Evolutionary conservation across 2,888 invertebrate species (phyloP), one percentile per base, ranked within the genome.

Genomic region (Tetragonula carbonaria): DNA sequence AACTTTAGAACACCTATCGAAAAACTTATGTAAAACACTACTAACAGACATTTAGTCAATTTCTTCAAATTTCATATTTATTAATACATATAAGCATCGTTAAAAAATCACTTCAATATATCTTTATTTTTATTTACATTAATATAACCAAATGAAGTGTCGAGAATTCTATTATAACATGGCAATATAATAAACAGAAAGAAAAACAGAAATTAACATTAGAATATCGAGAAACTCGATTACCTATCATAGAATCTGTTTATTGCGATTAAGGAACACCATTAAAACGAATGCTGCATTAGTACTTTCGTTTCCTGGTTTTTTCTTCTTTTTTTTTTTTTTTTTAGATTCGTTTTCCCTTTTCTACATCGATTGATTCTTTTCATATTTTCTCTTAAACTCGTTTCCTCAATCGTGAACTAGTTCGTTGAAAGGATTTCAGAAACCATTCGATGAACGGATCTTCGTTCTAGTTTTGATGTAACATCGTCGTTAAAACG

Each of bases 371-470:
- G 70, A 57, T 66, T 8, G 66, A 66, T 23, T 59, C 59, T 45
- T 72, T 72, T 74, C 74, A 74, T 65, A 74, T 55, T 68, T 76
- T 11, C 68, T 21, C 38, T 51, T 68, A 23, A 59, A 68, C 67
- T 59, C 68, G 67, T 59, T 68, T 68, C 45, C 59, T 59, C 76
- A 59, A 67, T 76, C 68, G 59, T 23, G 67, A 68, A 68, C 76
- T 38, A 33, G 45, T 57, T 76, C n/a, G 51, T 45, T 33, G 50
- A 50, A 68, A 67, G 67, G 33, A 28, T 68, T 75, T 75, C 74
- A 57, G 11, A 62, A 68, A 76, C 76, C 50, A 70, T 50, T 67
- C 55, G 23, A n/a, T 59, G 53, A 75, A 67, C 45, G 18, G 57
- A 57, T 23, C 45, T 45, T 67, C 57, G 23, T 28, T 14, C 45